These are phyloP conservation scores for Galaxea fascicularis DNA, from an alignment of 92 coral and sea anemone genomes.

Conservation along the genomic window DNA sequence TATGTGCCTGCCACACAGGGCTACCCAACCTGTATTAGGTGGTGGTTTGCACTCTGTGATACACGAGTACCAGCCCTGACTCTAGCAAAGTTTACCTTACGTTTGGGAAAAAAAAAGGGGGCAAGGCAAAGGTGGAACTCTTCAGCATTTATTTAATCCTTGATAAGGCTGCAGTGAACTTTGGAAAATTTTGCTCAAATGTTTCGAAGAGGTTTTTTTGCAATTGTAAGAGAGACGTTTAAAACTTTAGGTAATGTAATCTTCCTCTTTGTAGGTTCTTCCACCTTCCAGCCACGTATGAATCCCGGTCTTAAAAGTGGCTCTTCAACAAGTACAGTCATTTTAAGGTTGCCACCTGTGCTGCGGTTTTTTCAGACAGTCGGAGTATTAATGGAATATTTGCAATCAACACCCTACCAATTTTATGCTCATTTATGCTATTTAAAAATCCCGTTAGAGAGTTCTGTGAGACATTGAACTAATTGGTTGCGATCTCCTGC, in stretches of 20 bases:
- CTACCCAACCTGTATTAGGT: not conserved
- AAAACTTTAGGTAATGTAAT: not conserved
- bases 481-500: not conserved
- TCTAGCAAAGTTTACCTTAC: not conserved
- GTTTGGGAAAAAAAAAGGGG: not conserved
- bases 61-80: not conserved
- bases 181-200: not conserved
- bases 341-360: constrained; percentile 28
- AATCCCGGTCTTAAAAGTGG: not conserved
- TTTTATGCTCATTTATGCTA: not conserved
- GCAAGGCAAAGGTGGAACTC: not conserved
- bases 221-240: not conserved
- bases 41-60: not conserved
- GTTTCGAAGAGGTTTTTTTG: not conserved
- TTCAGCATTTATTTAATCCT: no score
- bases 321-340: not conserved
- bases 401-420: not conserved
- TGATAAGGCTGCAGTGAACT: not conserved
- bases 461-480: not conserved
- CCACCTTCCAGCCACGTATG: not conserved
- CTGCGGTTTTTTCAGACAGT: constrained; percentile 27
- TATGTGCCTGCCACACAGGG: not conserved
- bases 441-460: not conserved
- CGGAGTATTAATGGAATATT: not conserved
- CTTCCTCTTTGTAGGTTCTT: not conserved